Percentiles rank a stretch among this genome's conserved stretches.
These are phyloP conservation scores for Nothobranchius furzeri DNA, from an alignment of 2,113 vertebrate species.

Conservation along the genomic window DNA sequence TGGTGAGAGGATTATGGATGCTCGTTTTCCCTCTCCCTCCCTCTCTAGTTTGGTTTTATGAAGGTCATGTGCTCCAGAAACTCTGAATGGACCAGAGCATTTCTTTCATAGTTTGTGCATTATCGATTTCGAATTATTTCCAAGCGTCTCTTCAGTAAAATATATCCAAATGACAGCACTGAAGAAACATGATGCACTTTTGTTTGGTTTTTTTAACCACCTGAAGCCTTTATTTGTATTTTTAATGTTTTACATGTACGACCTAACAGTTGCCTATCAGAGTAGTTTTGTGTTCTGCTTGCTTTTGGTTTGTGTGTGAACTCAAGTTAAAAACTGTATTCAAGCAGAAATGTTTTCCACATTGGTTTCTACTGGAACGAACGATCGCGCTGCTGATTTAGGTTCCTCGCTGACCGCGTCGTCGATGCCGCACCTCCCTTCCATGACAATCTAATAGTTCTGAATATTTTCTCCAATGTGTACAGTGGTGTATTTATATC, in stretches of 20 bases:
- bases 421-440: background rate
- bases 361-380: background rate
- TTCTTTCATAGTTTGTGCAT: background rate
- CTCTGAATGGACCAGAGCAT: background rate
- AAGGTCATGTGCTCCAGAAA: constrained; percentile 5
- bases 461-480: constrained; percentile 38
- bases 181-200: constrained; percentile 20
- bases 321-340: constrained; percentile 12
- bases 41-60: background rate
- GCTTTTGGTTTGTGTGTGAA: background rate
- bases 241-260: constrained; percentile 3
- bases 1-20: constrained; percentile 11
- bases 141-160: constrained; percentile 13
- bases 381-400: background rate
- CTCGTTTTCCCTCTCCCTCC: background rate
- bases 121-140: constrained; percentile 1
- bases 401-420: background rate
- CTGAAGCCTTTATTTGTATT: constrained; percentile 7
- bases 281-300: constrained; percentile 33
- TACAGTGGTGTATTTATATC: constrained; percentile 61
- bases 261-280: constrained; percentile 4
- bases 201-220: constrained; percentile 38
- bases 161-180: constrained; percentile 25
- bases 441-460: constrained; percentile 47
- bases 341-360: constrained; percentile 20